Base-by-base conservation (phyloP, 2,888 invertebrate genomes). In the Scaptomyza tumidula region DNA sequence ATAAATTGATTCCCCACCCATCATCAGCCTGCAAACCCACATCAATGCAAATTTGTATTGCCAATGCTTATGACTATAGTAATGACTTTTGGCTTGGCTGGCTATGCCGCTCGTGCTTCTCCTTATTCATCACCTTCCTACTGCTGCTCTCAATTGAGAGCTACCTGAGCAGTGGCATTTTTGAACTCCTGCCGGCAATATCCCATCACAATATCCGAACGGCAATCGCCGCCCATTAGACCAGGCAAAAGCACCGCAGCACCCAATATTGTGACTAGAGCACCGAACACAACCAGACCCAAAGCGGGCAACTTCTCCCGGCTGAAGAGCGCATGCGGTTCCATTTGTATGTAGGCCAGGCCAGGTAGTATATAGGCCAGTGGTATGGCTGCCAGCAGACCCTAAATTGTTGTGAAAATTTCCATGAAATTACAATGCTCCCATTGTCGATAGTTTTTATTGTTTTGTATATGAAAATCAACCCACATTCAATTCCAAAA, bases 311-410 rank as follows among this genome's bases (percentile, higher is more conserved):
- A 91, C 90, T 97, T 97, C 85, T 94, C 93, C 13, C 93, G 91
- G 35, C 95, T 94, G 27, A 96, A 92, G 2, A 96, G 85, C 31
- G 94, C 93, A 16, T 96, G 96, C 72, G 95, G 94, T 80, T 95
- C 95, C 79, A 97, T 93, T 90, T 95, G 95, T 71, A 97, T 93
- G 86, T 96, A 97, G 80, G 96, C 96, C 13, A 96, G 91, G 0
- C 96, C 96, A 4, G 97, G 97, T 54, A 97, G 93, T 71, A 97
- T 94, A 91, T 96, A 97, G 11, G 97, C 97, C 77, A 97, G 91
- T 0, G 97, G 97, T 62, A 96, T 95, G 9, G 97, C 97, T 7
- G 96, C 96, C 66, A 97, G 82, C 14, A 97, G 95, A 63, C 97
- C 97, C 96, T 96, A 84, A 74, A 58, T 62, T 29, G 27, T 43